A percentile compares a stretch with the other conserved stretches of the same genome.
These are phyloP conservation scores for Hirtodrosophila trivittata DNA, from an alignment of 2,888 invertebrate genomes.

Conservation along the genomic window DNA sequence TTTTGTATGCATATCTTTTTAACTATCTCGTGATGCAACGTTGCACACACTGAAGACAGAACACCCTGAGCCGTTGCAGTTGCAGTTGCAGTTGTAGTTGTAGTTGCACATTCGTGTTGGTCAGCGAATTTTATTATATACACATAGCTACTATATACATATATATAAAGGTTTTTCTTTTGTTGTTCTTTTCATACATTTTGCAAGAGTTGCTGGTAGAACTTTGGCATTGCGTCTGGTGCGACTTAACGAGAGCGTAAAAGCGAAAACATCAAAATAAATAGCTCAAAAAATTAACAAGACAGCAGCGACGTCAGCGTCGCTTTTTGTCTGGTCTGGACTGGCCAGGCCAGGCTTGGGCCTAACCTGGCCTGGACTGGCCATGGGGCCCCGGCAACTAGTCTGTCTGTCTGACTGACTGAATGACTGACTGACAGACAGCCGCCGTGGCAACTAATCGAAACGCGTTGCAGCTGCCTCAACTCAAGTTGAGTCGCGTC, in stretches of 20 bases:
- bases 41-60: conserved; percentile 57
- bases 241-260: conserved; percentile 78
- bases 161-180: not conserved
- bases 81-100: conserved; percentile 13
- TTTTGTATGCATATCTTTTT: conserved; percentile 75
- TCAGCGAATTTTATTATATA: conserved; percentile 49
- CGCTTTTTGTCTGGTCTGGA: conserved; percentile 49
- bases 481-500: conserved; percentile 31
- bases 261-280: conserved; percentile 80
- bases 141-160: not conserved
- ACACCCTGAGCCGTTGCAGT: conserved; percentile 25
- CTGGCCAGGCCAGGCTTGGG: not conserved
- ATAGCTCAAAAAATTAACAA: conserved; percentile 81
- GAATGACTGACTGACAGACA: conserved; percentile 51
- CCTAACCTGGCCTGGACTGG: conserved; percentile 24
- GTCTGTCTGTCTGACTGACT: conserved; percentile 28
- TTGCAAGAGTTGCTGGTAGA: conserved; percentile 33
- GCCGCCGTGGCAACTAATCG: conserved; percentile 74
- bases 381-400: conserved; percentile 36
- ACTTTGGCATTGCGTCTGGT: conserved; percentile 68
- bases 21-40: conserved; percentile 77
- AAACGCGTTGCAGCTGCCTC: conserved; percentile 76
- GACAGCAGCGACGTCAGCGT: conserved; percentile 61
- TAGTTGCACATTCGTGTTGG: conserved; percentile 29
- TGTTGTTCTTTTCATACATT: conserved; percentile 30